These are phyloP conservation scores for Caenorhabditis virilis DNA, from an alignment of 2,888 invertebrate genomes.

Conservation along the genomic window DNA sequence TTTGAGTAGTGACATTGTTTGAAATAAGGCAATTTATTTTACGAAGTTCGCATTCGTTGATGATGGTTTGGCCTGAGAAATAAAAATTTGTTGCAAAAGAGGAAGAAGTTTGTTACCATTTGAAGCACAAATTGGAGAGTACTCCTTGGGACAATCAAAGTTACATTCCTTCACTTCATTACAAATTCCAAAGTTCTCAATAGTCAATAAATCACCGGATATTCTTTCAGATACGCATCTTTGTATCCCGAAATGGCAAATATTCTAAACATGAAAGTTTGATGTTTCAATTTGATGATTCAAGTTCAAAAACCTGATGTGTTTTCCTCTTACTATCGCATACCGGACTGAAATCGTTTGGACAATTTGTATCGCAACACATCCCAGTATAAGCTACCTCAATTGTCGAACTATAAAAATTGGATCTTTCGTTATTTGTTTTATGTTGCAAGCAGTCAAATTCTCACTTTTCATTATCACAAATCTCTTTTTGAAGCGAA, in stretches of 20 bases:
- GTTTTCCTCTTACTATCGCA: conserved; percentile 49
- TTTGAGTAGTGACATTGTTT: conserved; percentile 34
- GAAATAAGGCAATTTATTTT: conserved; percentile 51
- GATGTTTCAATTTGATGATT: background rate
- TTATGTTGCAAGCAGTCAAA: no score
- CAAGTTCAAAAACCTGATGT: conserved; percentile 49
- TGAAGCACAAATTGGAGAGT: conserved; percentile 55
- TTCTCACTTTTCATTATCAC: conserved; percentile 15
- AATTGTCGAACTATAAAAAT: conserved; percentile 16
- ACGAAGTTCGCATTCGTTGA: conserved; percentile 58
- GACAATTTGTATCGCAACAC: conserved; percentile 47
- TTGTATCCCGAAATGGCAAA: conserved; percentile 59
- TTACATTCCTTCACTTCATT: conserved; percentile 41
- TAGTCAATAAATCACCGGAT: conserved; percentile 46
- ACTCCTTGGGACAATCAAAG: conserved; percentile 49
- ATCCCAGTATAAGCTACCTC: conserved; percentile 44
- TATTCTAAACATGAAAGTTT: conserved; percentile 47
- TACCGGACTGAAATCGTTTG: conserved; percentile 50
- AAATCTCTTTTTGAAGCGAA: conserved; percentile 48
- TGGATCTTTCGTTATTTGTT: conserved; percentile 5
- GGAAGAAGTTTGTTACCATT: conserved; percentile 34
- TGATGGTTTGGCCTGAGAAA: conserved; percentile 49
- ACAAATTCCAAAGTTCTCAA: conserved; percentile 54
- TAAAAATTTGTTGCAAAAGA: background rate
- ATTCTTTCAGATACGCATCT: conserved; percentile 56